Evolutionary conservation across 2,888 invertebrate species (phyloP).

Genomic region (Microctonus brassicae): DNA sequence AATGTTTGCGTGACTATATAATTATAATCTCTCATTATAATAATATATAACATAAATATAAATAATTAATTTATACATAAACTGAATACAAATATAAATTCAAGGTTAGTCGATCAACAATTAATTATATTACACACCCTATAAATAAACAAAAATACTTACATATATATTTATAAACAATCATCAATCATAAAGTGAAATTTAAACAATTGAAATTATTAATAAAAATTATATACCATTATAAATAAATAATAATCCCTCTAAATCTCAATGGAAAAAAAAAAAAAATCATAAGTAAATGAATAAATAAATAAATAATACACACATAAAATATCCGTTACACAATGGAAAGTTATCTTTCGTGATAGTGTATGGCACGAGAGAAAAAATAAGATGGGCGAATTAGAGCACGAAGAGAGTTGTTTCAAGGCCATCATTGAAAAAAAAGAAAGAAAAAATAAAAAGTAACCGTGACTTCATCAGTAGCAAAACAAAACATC

Average conservation of each 20-base stretch:
- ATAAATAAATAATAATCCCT: neutral
- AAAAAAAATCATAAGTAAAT: too few relatives aligned
- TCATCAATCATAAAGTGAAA: neutral
- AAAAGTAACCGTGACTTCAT: neutral
- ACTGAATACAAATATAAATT: neutral
- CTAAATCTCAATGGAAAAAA: neutral
- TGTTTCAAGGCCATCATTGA: slow-evolving; percentile 65
- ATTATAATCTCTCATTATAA: neutral
- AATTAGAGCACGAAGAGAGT: slow-evolving; percentile 67
- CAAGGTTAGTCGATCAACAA: neutral
- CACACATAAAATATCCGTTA: slow-evolving; percentile 59
- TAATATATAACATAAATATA: neutral
- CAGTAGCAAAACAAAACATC: slow-evolving; percentile 6
- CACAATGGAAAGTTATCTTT: slow-evolving; percentile 68
- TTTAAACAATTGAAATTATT: neutral
- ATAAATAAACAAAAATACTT: too few relatives aligned
- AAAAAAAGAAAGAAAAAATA: slow-evolving; percentile 45
- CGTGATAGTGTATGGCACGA: slow-evolving; percentile 51
- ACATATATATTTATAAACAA: neutral
- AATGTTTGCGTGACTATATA: neutral
- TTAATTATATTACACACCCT: too few relatives aligned
- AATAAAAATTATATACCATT: neutral
- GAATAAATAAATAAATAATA: slow-evolving; percentile 28
- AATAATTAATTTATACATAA: neutral
- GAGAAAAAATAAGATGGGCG: slow-evolving; percentile 48